phyloP scores from a whole-genome alignment of 2,888 invertebrate genomes.

The Sabatieria punctata region DNA sequence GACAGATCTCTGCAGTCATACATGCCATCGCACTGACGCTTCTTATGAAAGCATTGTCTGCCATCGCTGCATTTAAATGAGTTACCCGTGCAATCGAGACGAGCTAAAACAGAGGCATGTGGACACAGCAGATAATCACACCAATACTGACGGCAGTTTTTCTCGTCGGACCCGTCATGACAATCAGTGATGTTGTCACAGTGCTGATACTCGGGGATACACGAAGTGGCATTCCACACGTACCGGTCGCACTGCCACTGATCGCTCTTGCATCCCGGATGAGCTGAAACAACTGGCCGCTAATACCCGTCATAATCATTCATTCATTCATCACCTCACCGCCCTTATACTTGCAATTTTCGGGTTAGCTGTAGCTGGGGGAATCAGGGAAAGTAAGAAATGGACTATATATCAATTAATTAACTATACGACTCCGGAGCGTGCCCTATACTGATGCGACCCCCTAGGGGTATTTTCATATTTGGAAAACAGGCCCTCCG shows the following conservation, averaged over 20 bases:
- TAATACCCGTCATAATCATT: no score
- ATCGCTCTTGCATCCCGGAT: conserved; percentile 70
- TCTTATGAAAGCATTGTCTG: conserved; percentile 63
- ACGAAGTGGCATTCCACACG: conserved; percentile 85
- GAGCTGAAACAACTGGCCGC: conserved; percentile 56
- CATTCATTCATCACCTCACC: no score
- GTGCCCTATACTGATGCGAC: no score
- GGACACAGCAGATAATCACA: no score
- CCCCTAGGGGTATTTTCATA: no score
- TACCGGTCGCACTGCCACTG: conserved; percentile 82
- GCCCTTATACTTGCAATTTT: no score
- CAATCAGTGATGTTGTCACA: conserved; percentile 91
- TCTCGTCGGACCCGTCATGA: conserved; percentile 83
- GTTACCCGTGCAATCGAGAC: conserved; percentile 55
- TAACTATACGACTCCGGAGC: no score
- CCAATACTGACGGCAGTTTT: conserved; percentile 63
- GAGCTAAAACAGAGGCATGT: not conserved
- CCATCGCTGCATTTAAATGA: conserved; percentile 66
- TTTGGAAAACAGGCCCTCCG: no score
- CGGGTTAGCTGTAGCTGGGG: no score
- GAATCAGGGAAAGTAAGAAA: no score
- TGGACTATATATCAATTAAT: no score
- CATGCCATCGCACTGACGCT: conserved; percentile 75
- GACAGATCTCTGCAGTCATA: conserved; percentile 54
- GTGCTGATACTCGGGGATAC: conserved; percentile 75